Evolutionary conservation across 2,888 invertebrate species (phyloP).

Genomic region (Chelonus formosanus): DNA sequence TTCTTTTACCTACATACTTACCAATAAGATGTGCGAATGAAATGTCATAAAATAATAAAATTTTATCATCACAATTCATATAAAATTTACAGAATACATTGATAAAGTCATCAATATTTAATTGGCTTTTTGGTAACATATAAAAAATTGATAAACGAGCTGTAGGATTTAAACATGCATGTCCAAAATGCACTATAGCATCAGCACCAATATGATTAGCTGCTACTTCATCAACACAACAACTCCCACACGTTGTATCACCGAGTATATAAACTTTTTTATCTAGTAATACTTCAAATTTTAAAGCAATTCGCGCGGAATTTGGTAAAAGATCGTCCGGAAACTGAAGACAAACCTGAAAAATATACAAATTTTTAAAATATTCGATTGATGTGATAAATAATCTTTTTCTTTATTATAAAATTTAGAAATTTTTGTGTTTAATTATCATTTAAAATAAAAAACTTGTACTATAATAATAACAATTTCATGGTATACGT

Average conservation of each 20-base stretch:
- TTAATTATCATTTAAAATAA: too few species aligned
- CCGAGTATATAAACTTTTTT: slow-evolving; percentile 83
- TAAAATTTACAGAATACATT: slow-evolving; percentile 57
- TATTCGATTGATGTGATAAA: neutral
- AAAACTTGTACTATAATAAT: too few species aligned
- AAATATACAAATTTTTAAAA: slow-evolving; percentile 17
- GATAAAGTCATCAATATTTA: slow-evolving; percentile 68
- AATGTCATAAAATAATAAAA: slow-evolving; percentile 75
- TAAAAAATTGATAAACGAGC: slow-evolving; percentile 79
- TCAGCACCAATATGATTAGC: slow-evolving; percentile 88
- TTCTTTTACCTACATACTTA: slow-evolving; percentile 52
- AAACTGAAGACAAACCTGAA: slow-evolving; percentile 89
- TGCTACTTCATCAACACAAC: slow-evolving; percentile 89
- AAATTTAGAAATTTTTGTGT: neutral
- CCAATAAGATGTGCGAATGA: slow-evolving; percentile 73
- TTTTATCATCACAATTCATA: slow-evolving; percentile 58
- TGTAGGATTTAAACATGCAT: slow-evolving; percentile 80
- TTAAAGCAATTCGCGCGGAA: slow-evolving; percentile 73
- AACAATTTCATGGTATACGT: too few species aligned
- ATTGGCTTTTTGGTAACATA: slow-evolving; percentile 72
- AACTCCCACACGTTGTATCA: slow-evolving; percentile 92
- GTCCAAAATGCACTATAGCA: slow-evolving; percentile 90
- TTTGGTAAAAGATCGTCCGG: slow-evolving; percentile 81
- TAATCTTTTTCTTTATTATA: neutral
- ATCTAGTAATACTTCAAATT: slow-evolving; percentile 67